A percentile compares a stretch with the other conserved stretches of the same genome.
Conservation (phyloP, 2,113 vertebrate genomes). For the Coturnix japonica region DNA sequence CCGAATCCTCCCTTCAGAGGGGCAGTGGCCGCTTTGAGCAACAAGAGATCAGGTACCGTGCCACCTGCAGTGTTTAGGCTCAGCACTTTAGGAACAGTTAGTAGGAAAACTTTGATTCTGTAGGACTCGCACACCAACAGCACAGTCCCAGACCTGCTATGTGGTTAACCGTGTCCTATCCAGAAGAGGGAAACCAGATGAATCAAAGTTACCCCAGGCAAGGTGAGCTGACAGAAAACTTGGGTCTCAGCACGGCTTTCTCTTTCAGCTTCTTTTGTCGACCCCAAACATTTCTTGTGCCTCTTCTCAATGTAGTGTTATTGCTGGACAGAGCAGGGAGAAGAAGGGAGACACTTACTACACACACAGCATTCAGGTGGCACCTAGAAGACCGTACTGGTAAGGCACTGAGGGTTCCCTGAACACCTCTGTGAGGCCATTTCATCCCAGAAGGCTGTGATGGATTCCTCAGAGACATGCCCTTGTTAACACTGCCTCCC, state of each 20-base stretch:
- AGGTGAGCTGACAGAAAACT: constrained; percentile 53
- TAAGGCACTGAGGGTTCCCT: not conserved
- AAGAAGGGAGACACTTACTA: constrained; percentile 38
- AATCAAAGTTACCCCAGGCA: constrained; percentile 51
- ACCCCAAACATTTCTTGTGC: not conserved
- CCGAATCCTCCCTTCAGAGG: not conserved
- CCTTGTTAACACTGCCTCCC: not conserved
- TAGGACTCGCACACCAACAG: not conserved
- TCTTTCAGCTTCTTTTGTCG: constrained; percentile 59
- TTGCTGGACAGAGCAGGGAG: constrained; percentile 66
- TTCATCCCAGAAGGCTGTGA: not conserved
- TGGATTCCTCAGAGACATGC: not conserved
- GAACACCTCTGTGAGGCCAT: not conserved
- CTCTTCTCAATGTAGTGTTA: constrained; percentile 53
- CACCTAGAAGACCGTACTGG: not conserved
- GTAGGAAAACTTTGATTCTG: constrained; percentile 16
- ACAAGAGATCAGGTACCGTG: not conserved
- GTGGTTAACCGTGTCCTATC: constrained; percentile 38
- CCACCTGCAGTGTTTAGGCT: not conserved
- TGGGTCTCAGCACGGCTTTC: constrained; percentile 33
- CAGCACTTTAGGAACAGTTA: constrained; percentile 8
- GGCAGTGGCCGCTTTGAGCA: not conserved
- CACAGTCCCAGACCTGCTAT: not conserved
- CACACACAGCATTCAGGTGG: not conserved
- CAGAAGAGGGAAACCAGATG: not conserved